phyloP scores from a whole-genome alignment of 2,113 vertebrate genomes.

The Mastomys natalensis region DNA sequence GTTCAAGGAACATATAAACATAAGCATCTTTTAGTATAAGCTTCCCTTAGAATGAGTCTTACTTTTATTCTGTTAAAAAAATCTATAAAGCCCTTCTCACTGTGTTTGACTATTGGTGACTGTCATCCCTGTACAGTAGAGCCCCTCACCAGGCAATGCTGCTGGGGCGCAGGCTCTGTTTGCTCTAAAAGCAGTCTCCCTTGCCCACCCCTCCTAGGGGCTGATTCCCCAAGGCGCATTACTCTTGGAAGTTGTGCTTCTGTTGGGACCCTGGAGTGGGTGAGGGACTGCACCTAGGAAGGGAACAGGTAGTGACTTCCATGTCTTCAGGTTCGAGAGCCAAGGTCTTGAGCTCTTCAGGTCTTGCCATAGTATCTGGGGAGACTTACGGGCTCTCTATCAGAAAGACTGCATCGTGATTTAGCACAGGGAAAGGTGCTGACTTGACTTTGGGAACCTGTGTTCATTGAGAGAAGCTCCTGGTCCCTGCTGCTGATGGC shows the following conservation, averaged over 20 bases:
- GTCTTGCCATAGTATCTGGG: rapidly evolving
- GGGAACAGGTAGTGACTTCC: background rate
- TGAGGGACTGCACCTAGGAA: background rate
- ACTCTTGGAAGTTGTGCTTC: background rate
- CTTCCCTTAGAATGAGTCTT: background rate
- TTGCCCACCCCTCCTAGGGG: rapidly evolving
- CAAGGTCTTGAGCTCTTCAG: background rate
- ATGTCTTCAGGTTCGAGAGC: rapidly evolving
- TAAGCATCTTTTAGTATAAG: rapidly evolving
- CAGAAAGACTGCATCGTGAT: background rate
- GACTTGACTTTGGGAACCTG: background rate
- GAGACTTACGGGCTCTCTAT: background rate
- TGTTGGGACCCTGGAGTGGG: background rate
- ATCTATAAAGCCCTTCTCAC: background rate
- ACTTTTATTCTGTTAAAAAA: background rate
- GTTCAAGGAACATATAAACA: background rate
- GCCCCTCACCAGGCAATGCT: background rate
- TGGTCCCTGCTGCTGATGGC: rapidly evolving
- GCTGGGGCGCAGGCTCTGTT: too few species aligned
- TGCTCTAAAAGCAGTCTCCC: background rate
- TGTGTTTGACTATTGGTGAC: too few species aligned
- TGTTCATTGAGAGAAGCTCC: background rate
- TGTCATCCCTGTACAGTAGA: background rate
- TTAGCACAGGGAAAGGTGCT: background rate
- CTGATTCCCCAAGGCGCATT: background rate